These are phyloP conservation scores for Larimichthys crocea DNA, from an alignment of 2,113 vertebrate species.

Conservation along the genomic window DNA sequence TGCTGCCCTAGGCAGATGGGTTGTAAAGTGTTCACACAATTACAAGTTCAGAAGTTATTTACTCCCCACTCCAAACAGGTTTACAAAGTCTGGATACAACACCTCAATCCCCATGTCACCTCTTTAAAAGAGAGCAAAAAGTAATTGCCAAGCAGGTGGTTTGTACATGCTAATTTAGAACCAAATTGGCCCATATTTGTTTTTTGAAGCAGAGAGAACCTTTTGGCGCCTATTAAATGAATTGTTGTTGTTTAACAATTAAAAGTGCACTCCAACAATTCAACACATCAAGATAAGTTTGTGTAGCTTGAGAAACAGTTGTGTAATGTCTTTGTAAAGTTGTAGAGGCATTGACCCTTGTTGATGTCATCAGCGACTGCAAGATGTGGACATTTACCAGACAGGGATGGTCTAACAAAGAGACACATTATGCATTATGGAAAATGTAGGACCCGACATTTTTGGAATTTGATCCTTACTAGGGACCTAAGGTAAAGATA, in stretches of 20 bases:
- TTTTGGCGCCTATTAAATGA: neutral
- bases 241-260: neutral
- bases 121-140: neutral
- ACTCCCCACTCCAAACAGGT: conserved; percentile 35
- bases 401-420: neutral
- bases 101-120: conserved; percentile 21
- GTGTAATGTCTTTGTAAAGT: neutral
- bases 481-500: no score
- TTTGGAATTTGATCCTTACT: neutral
- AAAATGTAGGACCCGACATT: neutral
- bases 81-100: conserved; percentile 37
- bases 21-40: conserved; percentile 42
- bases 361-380: neutral
- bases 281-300: neutral
- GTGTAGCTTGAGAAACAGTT: neutral
- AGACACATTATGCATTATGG: neutral
- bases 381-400: neutral
- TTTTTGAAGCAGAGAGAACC: neutral
- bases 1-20: conserved; percentile 39
- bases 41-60: conserved; percentile 59
- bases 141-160: neutral
- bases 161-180: neutral
- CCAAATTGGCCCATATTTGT: neutral
- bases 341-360: neutral
- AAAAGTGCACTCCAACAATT: neutral